Evolutionary conservation across 2,797 vertebrate species (phyloP), one percentile per base, ranked within the genome.

Genomic region (Poecilia picta): DNA sequence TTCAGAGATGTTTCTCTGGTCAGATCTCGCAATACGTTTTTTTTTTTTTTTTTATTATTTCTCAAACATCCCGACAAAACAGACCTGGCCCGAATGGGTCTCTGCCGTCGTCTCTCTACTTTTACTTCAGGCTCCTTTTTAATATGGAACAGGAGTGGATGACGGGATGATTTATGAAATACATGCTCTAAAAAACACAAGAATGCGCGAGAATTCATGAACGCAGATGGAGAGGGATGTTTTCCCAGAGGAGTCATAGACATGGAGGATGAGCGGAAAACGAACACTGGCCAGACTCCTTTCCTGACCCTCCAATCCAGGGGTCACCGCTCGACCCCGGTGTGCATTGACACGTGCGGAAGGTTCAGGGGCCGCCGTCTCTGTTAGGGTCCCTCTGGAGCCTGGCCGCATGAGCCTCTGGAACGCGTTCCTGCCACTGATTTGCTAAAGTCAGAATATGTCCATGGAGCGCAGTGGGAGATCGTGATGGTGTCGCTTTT

Each of bases 291-390:
- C 76, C 41, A 79, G 81, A 85, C 86, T 87, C 74, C 75, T 82
- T 72, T 43, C 28, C 71, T 74, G 80, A 88, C 87, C 85, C 81
- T 73, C 77, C 4, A 33, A 23, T 78, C 59, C 57, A 43, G 51
- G 85, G 87, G 88, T 91, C 89, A 82, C 59, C 20, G 41, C 41
- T 49, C 82, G 86, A 94, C 91, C 91, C 73, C 47, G 1, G 87
- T 23, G 66, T 91, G 87, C 88, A 85, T 83, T 74, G 86, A 83
- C 28, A 83, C 93, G 92, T 90, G 94, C 89, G 92, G 87, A 81
- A 82, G 85, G 93, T 91, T 88, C 91, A 91, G 85, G 90, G 93
- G 91, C 91, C 82, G 28, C 83, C 8, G 86, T 81, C 85, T 88
- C 80, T 49, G 82, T 80, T 57, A 18, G 75, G 57, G 92, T 93